A percentile compares a stretch with the other conserved stretches of the same genome.
Conservation (phyloP, 2,113 vertebrate species). For the Camelus dromedarius region DNA sequence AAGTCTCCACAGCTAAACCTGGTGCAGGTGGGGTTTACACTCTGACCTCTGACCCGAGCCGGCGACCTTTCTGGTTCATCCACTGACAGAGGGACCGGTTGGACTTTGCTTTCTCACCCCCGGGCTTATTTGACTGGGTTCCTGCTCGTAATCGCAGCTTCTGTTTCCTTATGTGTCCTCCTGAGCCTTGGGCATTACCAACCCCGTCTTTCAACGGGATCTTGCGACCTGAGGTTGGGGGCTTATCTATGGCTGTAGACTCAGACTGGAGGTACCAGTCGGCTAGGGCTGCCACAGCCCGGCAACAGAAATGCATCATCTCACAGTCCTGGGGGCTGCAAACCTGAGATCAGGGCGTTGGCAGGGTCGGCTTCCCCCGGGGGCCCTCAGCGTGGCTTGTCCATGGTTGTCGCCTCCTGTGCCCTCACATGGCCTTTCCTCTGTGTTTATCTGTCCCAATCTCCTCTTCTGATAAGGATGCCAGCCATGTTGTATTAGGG, state of each 20-base stretch:
- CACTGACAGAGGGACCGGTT: neutral
- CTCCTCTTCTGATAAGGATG: neutral
- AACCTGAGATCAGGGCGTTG: neutral
- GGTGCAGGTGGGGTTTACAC: too few relatives aligned
- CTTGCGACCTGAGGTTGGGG: neutral
- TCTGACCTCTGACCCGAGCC: neutral
- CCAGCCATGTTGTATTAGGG: neutral
- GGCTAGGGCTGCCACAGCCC: too few relatives aligned
- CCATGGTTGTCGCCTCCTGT: too few relatives aligned
- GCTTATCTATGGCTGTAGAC: neutral
- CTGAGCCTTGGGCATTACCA: neutral
- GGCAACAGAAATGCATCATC: neutral
- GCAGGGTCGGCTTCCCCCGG: neutral
- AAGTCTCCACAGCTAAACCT: neutral
- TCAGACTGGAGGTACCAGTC: neutral
- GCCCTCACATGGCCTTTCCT: rapidly evolving
- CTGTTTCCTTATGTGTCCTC: neutral
- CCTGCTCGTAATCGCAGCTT: neutral
- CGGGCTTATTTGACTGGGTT: neutral
- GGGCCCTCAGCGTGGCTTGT: neutral
- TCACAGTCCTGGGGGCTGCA: neutral
- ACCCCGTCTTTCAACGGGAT: neutral
- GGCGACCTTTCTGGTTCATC: neutral
- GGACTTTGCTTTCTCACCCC: neutral
- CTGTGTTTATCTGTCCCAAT: neutral